These are phyloP conservation scores for Linnaemya tessellans DNA, from an alignment of 2,888 invertebrate genomes.

Conservation along the genomic window DNA sequence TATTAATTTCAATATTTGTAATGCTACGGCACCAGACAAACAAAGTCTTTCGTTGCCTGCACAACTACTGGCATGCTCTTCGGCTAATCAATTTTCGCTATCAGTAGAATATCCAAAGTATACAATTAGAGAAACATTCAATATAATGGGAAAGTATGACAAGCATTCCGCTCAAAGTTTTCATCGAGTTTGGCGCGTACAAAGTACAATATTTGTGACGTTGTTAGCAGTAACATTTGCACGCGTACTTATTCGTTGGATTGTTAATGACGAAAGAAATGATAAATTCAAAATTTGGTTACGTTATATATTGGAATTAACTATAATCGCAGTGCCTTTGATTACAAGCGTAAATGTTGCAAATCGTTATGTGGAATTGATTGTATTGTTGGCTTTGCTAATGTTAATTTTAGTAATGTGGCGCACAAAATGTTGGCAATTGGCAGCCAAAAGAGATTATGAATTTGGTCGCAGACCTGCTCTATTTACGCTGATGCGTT, in stretches of 20 bases:
- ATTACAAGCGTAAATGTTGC: constrained; percentile 85
- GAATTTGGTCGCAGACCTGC: constrained; percentile 77
- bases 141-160: constrained; percentile 67
- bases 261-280: constrained; percentile 19
- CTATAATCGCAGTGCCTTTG: constrained; percentile 85
- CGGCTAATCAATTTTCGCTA: constrained; percentile 33
- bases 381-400: constrained; percentile 60
- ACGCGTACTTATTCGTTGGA: constrained; percentile 33
- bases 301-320: constrained; percentile 85
- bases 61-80: constrained; percentile 63
- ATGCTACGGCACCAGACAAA: constrained; percentile 43
- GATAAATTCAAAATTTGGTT: constrained; percentile 24
- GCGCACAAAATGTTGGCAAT: constrained; percentile 59
- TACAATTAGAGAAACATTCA: constrained; percentile 3
- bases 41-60: constrained; percentile 65
- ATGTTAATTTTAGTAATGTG: constrained; percentile 46
- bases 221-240: constrained; percentile 74
- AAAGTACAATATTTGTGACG: constrained; percentile 73
- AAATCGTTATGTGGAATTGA: constrained; percentile 80
- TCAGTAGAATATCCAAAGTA: constrained; percentile 16
- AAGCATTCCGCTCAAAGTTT: constrained; percentile 73
- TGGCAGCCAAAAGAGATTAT: constrained; percentile 72
- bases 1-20: constrained; percentile 48
- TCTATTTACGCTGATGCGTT: constrained; percentile 88
- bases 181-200: constrained; percentile 73